A percentile compares a stretch with the other conserved stretches of the same genome.
Evolutionary conservation across 1,140 invertebrate species (phyloP).

Genomic region (Scylla paramamosain): DNA sequence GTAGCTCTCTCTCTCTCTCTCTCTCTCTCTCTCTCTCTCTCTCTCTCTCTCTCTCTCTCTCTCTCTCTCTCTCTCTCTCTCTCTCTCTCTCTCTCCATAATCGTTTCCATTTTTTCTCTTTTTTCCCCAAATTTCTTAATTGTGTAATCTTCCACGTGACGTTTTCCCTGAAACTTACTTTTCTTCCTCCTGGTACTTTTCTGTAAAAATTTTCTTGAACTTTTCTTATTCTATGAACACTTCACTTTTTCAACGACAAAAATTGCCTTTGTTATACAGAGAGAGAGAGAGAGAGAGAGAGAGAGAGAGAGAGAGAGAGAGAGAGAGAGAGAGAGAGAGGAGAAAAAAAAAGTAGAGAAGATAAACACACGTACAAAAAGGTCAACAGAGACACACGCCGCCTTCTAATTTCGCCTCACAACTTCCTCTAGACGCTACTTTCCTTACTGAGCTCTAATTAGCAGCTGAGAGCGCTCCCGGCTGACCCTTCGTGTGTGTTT

Average conservation of each 20-base stretch:
- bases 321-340: conserved; percentile 18
- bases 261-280: background rate
- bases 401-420: background rate
- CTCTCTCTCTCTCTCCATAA: background rate
- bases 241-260: no score
- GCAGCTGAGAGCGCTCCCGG: background rate
- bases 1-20: no score
- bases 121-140: background rate
- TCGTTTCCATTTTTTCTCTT: background rate
- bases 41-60: background rate
- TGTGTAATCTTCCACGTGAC: no score
- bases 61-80: background rate
- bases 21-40: no score
- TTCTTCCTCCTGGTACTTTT: background rate
- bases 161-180: background rate
- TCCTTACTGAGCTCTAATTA: background rate
- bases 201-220: no score
- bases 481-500: background rate
- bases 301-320: conserved; percentile 20
- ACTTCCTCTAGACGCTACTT: background rate
- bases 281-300: conserved; percentile 20
- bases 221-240: background rate
- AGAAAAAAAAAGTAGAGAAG: background rate
- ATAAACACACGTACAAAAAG: background rate
- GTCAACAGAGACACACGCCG: background rate